Base-by-base conservation (phyloP, 2,113 vertebrate species). In the Syrrhaptes paradoxus region DNA sequence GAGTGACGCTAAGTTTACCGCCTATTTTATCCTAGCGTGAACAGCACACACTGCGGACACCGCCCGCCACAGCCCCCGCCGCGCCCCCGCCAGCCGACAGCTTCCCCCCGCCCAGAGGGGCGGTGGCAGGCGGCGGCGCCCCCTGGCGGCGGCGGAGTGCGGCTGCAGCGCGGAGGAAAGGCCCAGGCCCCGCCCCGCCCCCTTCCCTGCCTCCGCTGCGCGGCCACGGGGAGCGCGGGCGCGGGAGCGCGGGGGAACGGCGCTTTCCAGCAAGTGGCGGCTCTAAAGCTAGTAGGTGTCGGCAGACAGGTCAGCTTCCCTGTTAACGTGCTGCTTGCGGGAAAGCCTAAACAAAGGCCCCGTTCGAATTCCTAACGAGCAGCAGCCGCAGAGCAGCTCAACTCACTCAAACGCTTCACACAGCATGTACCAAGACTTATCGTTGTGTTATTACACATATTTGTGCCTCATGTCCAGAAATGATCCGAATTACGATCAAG, bases 81-180 rank as follows among this genome's bases (percentile, higher is more conserved):
- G 51, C 72, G 10, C 29, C 72, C 52, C 58, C 15, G 24, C 45
- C 63, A 67, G 25, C 36, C 70, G 26, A 46, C 61, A 11, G 55
- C 79, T 17, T 36, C 54, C 77, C 36, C n/a, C 28, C 17, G 36
- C 36, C 6, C 57, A 4, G 51, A 29, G 49, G 61, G 34, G 75
- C 15, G 19, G 84, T 19, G 76, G 85, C 24, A 75, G 87, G n/a
- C 49, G 57, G 74, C 54, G 65, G 96, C 92, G 94, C 97, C 97
- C 97, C 85, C 97, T 95, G 67, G 97, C 96, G 97, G 96, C 41
- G 21, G 51, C 70, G 70, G 21, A 14, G 70, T 28, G 36, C 20
- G 21, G 36, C 28, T 5, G 63, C 11, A 36, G 70, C 28, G 51
- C 36, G 21, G 36, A 4, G 48, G 29, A 14, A 32, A 8, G 20